Evolutionary conservation across 2,797 vertebrate species (phyloP).

Genomic region (Kryptopterus vitreolus): DNA sequence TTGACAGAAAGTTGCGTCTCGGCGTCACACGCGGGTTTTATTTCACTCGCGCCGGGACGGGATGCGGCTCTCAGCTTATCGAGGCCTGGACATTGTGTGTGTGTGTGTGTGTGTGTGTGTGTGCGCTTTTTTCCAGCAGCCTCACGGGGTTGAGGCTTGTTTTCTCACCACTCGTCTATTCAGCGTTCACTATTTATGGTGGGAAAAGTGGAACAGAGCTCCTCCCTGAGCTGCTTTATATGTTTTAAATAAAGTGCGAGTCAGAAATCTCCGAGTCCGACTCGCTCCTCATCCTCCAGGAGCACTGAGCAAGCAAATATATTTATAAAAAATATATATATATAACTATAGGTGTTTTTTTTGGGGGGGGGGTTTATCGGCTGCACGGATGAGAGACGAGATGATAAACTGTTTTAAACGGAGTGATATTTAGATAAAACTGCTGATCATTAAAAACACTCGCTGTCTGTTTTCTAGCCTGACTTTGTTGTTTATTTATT

Average conservation of each 20-base stretch:
- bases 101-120: too few relatives aligned
- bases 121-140: slow-evolving; percentile 27
- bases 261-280: slow-evolving; percentile 25
- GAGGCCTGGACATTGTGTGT: slow-evolving; percentile 34
- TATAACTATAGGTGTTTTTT: background rate
- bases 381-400: background rate
- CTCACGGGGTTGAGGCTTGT: slow-evolving; percentile 31
- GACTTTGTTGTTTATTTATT: too few relatives aligned
- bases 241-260: slow-evolving; percentile 42
- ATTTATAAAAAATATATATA: background rate
- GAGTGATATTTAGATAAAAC: too few relatives aligned
- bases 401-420: background rate
- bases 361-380: background rate
- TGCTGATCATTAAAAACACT: too few relatives aligned
- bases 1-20: slow-evolving; percentile 20
- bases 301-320: slow-evolving; percentile 5
- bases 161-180: slow-evolving; percentile 47
- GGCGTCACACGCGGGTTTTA: background rate
- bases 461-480: too few relatives aligned
- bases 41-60: slow-evolving; percentile 25
- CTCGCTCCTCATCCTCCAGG: slow-evolving; percentile 15
- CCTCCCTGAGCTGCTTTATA: slow-evolving; percentile 40
- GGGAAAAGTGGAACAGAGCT: slow-evolving; percentile 46
- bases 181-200: slow-evolving; percentile 51
- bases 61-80: slow-evolving; percentile 34